Evolutionary conservation across 1,140 invertebrate genomes (phyloP).

Genomic region (Helicoverpa armigera): DNA sequence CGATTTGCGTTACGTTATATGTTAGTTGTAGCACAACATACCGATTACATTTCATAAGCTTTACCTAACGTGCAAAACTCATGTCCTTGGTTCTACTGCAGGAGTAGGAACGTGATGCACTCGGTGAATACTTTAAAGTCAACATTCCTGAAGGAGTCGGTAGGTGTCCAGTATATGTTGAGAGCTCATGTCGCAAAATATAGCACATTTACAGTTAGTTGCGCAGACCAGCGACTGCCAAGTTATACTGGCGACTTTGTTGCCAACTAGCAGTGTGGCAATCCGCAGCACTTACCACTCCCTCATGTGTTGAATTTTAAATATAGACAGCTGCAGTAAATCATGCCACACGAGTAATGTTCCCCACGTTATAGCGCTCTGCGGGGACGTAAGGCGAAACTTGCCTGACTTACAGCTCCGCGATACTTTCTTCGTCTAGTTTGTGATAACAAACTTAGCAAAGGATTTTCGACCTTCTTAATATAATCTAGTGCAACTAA

Average conservation of each 20-base stretch:
- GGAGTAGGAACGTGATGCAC: no score
- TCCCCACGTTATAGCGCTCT: background rate
- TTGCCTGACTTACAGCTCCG: background rate
- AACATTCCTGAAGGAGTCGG: no score
- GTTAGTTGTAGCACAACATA: no score
- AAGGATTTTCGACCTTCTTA: background rate
- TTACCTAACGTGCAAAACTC: no score
- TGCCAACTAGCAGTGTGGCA: background rate
- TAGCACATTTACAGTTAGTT: background rate
- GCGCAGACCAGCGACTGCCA: background rate
- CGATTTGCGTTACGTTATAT: no score
- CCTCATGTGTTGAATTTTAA: constrained; percentile 4
- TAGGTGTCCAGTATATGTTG: no score
- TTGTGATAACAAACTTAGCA: background rate
- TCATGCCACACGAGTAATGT: background rate
- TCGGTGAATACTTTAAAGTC: no score
- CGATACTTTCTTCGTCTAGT: background rate
- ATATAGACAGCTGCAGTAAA: background rate
- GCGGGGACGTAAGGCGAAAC: background rate
- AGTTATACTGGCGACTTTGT: background rate
- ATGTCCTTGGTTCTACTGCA: no score
- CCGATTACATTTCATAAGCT: no score
- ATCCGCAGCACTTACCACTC: background rate
- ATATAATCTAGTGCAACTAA: background rate
- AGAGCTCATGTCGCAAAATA: no score